A percentile compares a stretch with the other conserved stretches of the same genome.
phyloP scores from a whole-genome alignment of 2,797 vertebrate species.

The Cuculus canorus region DNA sequence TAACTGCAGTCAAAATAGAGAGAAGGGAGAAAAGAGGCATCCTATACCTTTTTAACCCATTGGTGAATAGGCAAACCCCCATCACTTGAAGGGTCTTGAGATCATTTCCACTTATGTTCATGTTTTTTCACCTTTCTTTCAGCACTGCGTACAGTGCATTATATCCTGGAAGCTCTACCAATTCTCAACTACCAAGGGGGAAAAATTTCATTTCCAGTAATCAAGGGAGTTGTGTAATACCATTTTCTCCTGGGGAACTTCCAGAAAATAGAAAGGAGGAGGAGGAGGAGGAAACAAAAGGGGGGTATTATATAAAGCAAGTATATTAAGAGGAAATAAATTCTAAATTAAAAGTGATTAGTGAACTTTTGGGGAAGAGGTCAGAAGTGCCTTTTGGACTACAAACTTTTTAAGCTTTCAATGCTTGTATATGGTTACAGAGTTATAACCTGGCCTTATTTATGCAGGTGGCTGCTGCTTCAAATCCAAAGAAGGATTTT shows the following conservation, averaged over 20 bases:
- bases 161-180: constrained; percentile 36
- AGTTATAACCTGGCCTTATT: constrained; percentile 79
- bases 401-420: constrained; percentile 74
- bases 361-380: constrained; percentile 75
- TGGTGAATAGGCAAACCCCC: not conserved
- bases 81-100: not conserved
- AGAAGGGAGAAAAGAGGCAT: not conserved
- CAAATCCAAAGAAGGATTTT: constrained; percentile 71
- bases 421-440: constrained; percentile 76
- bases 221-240: constrained; percentile 68
- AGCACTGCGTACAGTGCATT: constrained; percentile 5
- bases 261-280: constrained; percentile 41
- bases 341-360: constrained; percentile 80
- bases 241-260: constrained; percentile 63
- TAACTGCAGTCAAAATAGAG: not conserved
- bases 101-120: not conserved
- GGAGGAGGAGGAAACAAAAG: accelerated
- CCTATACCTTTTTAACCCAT: not conserved
- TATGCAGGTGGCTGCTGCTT: constrained; percentile 82
- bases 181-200: constrained; percentile 40
- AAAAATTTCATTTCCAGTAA: constrained; percentile 67
- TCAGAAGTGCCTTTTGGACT: constrained; percentile 75
- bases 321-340: constrained; percentile 73
- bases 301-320: constrained; percentile 62
- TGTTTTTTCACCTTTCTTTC: not conserved